Base-by-base conservation (phyloP, 2,113 vertebrate species). In the Ovibos moschatus region DNA sequence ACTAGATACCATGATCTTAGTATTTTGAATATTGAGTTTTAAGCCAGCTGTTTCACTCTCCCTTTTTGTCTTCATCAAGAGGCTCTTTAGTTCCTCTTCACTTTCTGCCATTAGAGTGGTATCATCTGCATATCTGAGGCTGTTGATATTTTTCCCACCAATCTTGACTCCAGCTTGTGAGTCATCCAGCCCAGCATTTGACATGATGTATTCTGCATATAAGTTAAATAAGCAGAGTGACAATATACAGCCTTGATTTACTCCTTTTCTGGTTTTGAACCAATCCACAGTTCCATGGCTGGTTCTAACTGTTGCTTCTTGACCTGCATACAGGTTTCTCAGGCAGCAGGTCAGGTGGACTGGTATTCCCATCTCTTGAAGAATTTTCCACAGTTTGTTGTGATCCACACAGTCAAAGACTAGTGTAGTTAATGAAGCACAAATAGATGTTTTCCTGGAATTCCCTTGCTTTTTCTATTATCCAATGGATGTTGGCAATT, bases 151-250 rank as follows among this genome's bases (percentile, higher is more conserved):
- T 25, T 7, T 76, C 23, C 36, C 1, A 3, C 11, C 21, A 43
- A 27, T 43, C 71, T 43, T 76, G 36, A 25, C 12, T 76, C 36
- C 64, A 36, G n/a, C 36, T 76, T 76, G 11, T 25, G 36, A 7
- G 11, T 43, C 71, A 43, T 43, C 12, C 36, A 25, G 12, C 23
- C 71, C 0, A 0, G n/a, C n/a, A 40, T 71, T 14, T 76, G 12
- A 43, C 12, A 76, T 76, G 71, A 76, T 43, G 21, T 25, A 71
- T 10, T 71, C 71, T 74, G 71, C 71, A 43, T 74, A 11, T 25
- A 74, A 74, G 36, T 76, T 76, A 76, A 76, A 76, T 76, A 43
- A 43, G 71, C 71, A 40, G 23, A 27, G 23, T 13, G 71, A 43
- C 21, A 76, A 43, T 43, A 43, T 43, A 43, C 23, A 76, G 36